Evolutionary conservation across 2,113 vertebrate species (phyloP).

Genomic region (Benitochromis conjunctus): DNA sequence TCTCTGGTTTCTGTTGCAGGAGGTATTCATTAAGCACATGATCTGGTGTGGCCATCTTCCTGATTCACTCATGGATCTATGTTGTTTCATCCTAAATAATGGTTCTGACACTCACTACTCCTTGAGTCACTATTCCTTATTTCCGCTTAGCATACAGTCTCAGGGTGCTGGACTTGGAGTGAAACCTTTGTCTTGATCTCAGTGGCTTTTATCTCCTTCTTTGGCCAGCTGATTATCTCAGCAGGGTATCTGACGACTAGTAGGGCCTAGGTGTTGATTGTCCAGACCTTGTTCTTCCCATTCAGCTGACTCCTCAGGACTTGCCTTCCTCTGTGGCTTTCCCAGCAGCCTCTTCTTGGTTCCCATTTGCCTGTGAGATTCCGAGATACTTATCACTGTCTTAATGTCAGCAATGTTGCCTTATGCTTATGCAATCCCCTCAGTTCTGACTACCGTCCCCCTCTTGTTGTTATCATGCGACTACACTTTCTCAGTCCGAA

Average conservation of each 20-base stretch:
- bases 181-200: not conserved
- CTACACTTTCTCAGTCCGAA: not conserved
- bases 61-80: not conserved
- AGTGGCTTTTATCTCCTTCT: not conserved
- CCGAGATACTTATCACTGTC: rapidly evolving
- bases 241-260: not conserved
- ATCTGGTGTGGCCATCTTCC: not conserved
- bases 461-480: not conserved
- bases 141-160: not conserved
- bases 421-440: not conserved
- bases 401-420: not conserved
- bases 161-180: not conserved
- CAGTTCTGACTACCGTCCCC: not conserved
- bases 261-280: not conserved
- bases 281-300: not conserved
- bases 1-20: not conserved
- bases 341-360: not conserved
- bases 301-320: not conserved
- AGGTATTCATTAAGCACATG: not conserved
- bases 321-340: not conserved
- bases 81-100: not conserved
- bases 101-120: not conserved
- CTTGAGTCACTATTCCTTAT: no score
- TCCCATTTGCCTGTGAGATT: not conserved
- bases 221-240: not conserved